Conservation (phyloP, 2,888 invertebrate species). For the Tryphoninae sp. region DNA sequence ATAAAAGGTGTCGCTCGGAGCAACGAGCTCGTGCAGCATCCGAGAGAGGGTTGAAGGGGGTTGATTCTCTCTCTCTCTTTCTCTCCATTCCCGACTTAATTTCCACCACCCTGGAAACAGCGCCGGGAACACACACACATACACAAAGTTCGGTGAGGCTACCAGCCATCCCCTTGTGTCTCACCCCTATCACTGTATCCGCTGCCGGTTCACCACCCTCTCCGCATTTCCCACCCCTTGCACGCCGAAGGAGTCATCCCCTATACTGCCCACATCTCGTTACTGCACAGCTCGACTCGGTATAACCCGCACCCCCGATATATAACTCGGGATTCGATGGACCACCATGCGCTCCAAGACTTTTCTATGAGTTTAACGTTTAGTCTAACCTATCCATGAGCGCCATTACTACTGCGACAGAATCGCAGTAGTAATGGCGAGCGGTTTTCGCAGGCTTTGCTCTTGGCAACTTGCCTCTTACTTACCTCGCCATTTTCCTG, state of each 20-base stretch:
- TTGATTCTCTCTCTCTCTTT: constrained; percentile 48
- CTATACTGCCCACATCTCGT: constrained; percentile 35
- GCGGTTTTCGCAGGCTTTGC: constrained; percentile 25
- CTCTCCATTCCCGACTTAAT: constrained; percentile 74
- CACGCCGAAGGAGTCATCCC: constrained; percentile 23
- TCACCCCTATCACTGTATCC: constrained; percentile 17
- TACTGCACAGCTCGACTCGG: constrained; percentile 33
- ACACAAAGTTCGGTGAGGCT: neutral
- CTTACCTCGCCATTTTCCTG: neutral
- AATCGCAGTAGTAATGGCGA: constrained; percentile 50
- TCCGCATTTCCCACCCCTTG: constrained; percentile 23
- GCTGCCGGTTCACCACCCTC: constrained; percentile 29
- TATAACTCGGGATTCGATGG: constrained; percentile 3
- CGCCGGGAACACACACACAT: constrained; percentile 59
- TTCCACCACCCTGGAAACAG: constrained; percentile 72
- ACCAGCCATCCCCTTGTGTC: constrained; percentile 32
- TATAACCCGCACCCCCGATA: constrained; percentile 37
- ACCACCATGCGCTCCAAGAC: constrained; percentile 18
- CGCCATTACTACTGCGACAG: constrained; percentile 54
- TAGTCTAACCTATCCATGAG: constrained; percentile 19
- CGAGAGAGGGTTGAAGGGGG: constrained; percentile 64
- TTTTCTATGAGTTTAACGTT: constrained; percentile 44
- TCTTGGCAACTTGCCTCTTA: constrained; percentile 48
- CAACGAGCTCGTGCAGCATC: constrained; percentile 60
- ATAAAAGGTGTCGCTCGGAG: constrained; percentile 76